Percentiles rank a stretch among this genome's conserved stretches.
phyloP scores from a whole-genome alignment of 2,113 vertebrate species.

The Neodon shergylaensis region DNA sequence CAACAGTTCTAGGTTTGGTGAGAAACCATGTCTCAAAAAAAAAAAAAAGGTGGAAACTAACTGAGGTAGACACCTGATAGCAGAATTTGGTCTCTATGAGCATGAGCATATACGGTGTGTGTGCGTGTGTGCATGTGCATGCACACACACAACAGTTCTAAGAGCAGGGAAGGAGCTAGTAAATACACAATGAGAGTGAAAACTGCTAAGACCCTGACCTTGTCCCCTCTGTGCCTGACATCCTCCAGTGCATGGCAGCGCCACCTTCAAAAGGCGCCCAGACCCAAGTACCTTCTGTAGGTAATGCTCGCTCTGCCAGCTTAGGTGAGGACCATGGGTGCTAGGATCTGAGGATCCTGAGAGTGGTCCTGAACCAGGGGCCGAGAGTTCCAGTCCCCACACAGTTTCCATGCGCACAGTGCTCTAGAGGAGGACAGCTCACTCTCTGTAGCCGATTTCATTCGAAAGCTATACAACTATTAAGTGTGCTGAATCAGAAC shows the following conservation, averaged over 20 bases:
- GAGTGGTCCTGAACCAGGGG: not conserved
- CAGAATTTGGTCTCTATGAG: not conserved
- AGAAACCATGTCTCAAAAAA: not conserved
- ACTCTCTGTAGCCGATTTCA: not conserved
- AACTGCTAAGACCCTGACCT: not conserved
- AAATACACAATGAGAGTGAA: not conserved
- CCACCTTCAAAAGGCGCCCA: fast-evolving
- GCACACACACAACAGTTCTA: not conserved
- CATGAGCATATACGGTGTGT: not conserved
- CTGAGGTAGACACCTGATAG: not conserved
- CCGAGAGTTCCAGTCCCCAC: fast-evolving
- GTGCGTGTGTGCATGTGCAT: too few relatives aligned
- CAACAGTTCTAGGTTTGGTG: not conserved
- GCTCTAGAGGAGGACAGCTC: too few relatives aligned
- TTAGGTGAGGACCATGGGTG: not conserved
- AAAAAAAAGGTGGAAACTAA: not conserved
- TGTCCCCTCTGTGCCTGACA: not conserved
- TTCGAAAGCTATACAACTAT: conserved; percentile 30
- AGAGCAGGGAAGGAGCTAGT: not conserved
- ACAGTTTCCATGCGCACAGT: not conserved
- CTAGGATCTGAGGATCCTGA: not conserved
- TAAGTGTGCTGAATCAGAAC: conserved; percentile 21
- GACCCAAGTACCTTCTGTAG: not conserved
- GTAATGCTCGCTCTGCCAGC: not conserved
- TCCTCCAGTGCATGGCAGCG: fast-evolving